Base-by-base conservation (phyloP, 2,113 vertebrate genomes). In the Phaethon lepturus region DNA sequence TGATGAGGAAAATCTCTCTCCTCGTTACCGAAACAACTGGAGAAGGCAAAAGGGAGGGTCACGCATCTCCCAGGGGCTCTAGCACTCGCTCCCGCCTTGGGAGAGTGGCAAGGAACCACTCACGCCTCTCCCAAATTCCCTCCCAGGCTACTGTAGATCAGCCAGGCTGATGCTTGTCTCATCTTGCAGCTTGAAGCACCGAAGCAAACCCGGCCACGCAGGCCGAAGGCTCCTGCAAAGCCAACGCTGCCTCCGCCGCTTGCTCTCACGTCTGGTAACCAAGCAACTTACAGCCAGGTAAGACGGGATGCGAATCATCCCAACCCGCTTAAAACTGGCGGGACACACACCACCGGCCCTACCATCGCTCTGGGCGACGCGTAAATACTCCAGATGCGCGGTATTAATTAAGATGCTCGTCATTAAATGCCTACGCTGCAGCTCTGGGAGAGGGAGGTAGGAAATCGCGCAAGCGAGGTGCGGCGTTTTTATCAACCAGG, bases 21-120 rank as follows among this genome's bases (percentile, higher is more conserved):
- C 38, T 62, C 3, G 0, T 5, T 7, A 19, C 9, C 1, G 0
- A n/a, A 84, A 56, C 2, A 2, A 11, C 29, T 33, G 17, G 35
- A 33, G 81, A 56, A 74, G 55, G 63, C 25, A 76, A 87, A 26
- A 73, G 22, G 33, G 25, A 69, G 26, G n/a, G 33, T 4, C 33
- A 2, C 1, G 1, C 22, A 38, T 29, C 33, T 42, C 40, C 56
- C 45, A 29, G 9, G 44, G 31, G 38, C 24, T 66, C 52, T 7
- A 4, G 26, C 3, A 0, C 71, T 74, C 17, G 0, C 2, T 64
- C 14, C 38, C 19, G 18, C 67, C 52, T 53, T 29, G 25, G 55
- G 18, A 66, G 18, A 42, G 24, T 3, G 8, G 13, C 3, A 4
- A 56, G 55, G 28, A 45, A 22, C 71, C 58, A 10, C 62, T 88